These are phyloP conservation scores for Lucinisca nassula DNA, from an alignment of 2,888 invertebrate genomes.

Conservation along the genomic window DNA sequence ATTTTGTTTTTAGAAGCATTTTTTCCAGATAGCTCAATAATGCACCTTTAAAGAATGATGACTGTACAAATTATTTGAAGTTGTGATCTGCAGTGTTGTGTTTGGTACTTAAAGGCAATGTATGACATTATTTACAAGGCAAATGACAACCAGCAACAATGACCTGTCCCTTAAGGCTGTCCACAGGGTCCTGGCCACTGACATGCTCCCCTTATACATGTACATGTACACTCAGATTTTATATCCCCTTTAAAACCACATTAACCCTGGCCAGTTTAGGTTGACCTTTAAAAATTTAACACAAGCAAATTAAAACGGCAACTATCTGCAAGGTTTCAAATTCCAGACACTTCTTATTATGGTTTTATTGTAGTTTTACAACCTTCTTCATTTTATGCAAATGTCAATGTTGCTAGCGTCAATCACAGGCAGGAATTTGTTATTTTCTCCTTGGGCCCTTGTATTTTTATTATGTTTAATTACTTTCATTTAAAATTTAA, in stretches of 20 bases:
- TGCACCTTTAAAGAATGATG: too few species aligned
- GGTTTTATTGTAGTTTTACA: not conserved
- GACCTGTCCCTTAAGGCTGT: constrained; percentile 17
- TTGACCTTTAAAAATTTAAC: constrained; percentile 30
- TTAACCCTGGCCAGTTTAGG: constrained; percentile 48
- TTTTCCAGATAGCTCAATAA: too few species aligned
- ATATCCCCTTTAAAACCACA: constrained; percentile 63
- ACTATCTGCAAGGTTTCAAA: not conserved
- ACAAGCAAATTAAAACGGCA: not conserved
- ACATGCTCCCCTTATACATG: not conserved
- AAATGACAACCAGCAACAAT: too few species aligned
- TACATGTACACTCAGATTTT: constrained; percentile 35
- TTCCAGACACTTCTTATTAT: constrained; percentile 6
- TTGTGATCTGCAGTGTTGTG: too few species aligned
- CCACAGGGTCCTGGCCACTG: not conserved
- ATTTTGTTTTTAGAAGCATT: too few species aligned
- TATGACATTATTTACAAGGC: constrained; percentile 13
- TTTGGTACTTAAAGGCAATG: too few species aligned
- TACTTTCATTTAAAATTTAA: too few species aligned
- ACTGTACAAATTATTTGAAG: too few species aligned
- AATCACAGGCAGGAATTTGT: not conserved
- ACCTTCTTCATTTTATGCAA: not conserved
- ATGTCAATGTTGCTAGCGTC: not conserved
- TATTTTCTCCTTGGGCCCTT: not conserved
- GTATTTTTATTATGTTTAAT: not conserved